A percentile compares a stretch with the other conserved stretches of the same genome.
Conservation (phyloP, 2,113 vertebrate species). For the Vicugna pacos region DNA sequence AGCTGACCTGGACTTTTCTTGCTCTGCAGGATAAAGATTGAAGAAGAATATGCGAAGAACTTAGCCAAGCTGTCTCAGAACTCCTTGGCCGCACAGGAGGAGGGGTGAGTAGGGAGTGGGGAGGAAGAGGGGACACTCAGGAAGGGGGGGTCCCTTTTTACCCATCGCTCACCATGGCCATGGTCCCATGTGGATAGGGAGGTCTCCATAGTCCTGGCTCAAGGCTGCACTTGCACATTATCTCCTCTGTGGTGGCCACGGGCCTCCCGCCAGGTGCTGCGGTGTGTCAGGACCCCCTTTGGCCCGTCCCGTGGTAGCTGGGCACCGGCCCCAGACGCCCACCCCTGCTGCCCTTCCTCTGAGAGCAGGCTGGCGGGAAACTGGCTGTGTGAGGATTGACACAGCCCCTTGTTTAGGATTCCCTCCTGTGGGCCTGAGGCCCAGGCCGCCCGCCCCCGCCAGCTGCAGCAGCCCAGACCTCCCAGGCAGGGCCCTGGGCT, state of each 20-base stretch:
- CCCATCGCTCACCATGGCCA: accelerated
- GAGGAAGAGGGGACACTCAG: background rate
- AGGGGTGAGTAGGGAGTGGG: slow-evolving; percentile 92
- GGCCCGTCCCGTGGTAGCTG: background rate
- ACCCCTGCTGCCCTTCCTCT: background rate
- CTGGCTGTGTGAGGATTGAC: background rate
- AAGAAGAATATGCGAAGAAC: slow-evolving; percentile 99
- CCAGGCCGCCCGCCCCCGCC: background rate
- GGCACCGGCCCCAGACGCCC: background rate
- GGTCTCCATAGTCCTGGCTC: background rate
- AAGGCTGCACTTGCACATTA: accelerated
- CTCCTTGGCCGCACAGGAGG: slow-evolving; percentile 95
- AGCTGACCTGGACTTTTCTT: slow-evolving; percentile 11
- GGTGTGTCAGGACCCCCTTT: background rate
- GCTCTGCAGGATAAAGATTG: slow-evolving; percentile 96
- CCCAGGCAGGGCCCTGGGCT: background rate
- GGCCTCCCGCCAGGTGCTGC: background rate
- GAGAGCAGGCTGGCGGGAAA: background rate
- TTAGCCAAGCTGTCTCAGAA: slow-evolving; percentile 97
- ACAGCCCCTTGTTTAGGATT: background rate
- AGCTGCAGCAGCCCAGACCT: background rate
- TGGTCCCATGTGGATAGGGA: background rate
- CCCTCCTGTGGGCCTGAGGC: background rate
- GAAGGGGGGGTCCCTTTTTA: background rate
- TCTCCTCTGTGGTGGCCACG: background rate